Conservation (phyloP, 2,113 vertebrate genomes). For the Rattus rattus region DNA sequence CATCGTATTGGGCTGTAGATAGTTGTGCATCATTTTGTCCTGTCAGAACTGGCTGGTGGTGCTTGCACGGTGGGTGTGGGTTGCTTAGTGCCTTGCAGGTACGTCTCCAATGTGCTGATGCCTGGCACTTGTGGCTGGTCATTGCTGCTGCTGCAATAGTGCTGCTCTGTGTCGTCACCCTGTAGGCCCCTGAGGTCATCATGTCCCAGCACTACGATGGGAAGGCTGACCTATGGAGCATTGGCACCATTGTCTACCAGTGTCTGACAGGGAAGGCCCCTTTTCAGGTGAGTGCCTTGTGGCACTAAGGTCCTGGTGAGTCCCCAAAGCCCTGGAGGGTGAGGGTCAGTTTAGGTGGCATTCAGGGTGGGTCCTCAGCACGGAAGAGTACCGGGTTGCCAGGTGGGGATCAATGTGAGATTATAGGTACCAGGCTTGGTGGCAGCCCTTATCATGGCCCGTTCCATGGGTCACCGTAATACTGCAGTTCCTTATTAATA, state of each 20-base stretch:
- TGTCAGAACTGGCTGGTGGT: background rate
- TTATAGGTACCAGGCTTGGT: background rate
- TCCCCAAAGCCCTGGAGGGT: background rate
- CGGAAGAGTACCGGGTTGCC: background rate
- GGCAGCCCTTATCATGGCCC: background rate
- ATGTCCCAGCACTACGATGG: conserved; percentile 98
- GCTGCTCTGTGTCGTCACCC: rapidly evolving
- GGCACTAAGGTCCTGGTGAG: background rate
- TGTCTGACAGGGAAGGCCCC: conserved; percentile 97
- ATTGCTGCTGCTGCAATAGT: rapidly evolving
- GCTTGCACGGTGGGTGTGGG: background rate
- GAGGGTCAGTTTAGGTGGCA: background rate
- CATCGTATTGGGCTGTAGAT: background rate
- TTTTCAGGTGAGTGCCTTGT: conserved; percentile 90
- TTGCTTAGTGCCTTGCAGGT: background rate
- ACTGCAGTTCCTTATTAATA: background rate
- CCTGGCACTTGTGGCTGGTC: background rate
- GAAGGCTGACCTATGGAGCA: conserved; percentile 99
- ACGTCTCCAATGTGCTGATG: background rate
- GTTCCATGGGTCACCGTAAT: background rate
- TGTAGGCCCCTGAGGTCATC: conserved; percentile 97
- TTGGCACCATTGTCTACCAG: conserved; percentile 97
- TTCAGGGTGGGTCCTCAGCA: background rate
- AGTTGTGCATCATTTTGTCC: background rate
- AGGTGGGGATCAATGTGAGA: background rate